Evolutionary conservation across 2,113 vertebrate species (phyloP), one percentile per base, ranked within the genome.

Genomic region (Gadus chalcogrammus): DNA sequence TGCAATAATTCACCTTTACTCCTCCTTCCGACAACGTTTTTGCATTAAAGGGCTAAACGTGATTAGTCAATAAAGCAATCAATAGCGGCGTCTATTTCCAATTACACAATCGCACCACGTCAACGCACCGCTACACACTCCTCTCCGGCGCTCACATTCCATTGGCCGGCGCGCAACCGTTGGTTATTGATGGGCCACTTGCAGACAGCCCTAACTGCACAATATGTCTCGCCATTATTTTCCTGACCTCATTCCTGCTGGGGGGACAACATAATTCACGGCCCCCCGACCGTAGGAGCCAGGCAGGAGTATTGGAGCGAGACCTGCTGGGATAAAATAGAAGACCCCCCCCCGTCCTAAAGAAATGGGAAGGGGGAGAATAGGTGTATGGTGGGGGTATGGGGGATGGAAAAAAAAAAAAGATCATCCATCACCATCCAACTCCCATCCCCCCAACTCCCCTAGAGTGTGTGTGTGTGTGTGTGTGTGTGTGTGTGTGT

Each of bases 211-310:
- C 70, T 88, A 89, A 91, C 85, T 85, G 82, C 80, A 85, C 81
- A 82, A 84, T 84, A 85, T 83, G 86, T 89, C 85, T 81, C 64
- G 48, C 77, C 71, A 84, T 88, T 89, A 81, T 83, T 79, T 84
- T 70, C 70, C 78, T 91, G 90, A 92, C 91, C 92, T 87, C 86
- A 89, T 91, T 92, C 77, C 84, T 74, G 91, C 89, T 89, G 77
- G 68, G 72, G 77, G 80, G n/a, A 86, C 85, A 81, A 81, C 88
- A 90, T 93, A 88, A 87, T 80, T 91, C 42, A 48, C 42, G 7
- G 42, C 8, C 42, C 42, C 42, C 38, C n/a, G 42, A 2, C 42
- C 42, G 42, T 13, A 48, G 42, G 42, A 48, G 42, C 42, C 4
- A 2, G 31, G 31, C 4, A 31, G 3, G 31, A 90, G 91, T 81